These are phyloP conservation scores for Nyctibius grandis DNA, from an alignment of 2,797 vertebrate genomes.

Conservation along the genomic window DNA sequence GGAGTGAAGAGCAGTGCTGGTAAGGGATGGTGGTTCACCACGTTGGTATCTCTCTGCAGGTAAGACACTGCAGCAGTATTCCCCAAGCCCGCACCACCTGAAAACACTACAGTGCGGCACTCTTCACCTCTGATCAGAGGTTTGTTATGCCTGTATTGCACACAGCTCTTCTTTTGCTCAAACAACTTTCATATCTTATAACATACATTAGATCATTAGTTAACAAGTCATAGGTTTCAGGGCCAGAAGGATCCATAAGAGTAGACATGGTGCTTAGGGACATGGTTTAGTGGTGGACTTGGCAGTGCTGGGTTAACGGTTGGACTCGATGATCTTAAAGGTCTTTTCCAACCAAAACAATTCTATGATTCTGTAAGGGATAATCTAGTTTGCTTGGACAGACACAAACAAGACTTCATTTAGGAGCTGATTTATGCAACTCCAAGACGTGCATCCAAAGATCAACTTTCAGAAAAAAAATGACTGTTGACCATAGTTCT, in stretches of 20 bases:
- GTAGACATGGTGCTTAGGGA: no score
- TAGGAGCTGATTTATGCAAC: not conserved
- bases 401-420: not conserved
- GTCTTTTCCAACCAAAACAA: no score
- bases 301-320: no score
- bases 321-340: no score
- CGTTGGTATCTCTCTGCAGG: fast-evolving
- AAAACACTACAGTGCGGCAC: not conserved
- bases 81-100: not conserved
- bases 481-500: not conserved
- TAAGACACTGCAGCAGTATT: not conserved
- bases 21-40: not conserved
- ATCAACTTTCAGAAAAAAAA: not conserved
- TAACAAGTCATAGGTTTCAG: not conserved
- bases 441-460: not conserved
- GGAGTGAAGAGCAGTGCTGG: not conserved
- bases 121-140: not conserved
- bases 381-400: not conserved
- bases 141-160: not conserved
- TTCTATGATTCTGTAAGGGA: no score
- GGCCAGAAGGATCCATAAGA: not conserved
- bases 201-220: no score
- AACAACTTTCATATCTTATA: not conserved
- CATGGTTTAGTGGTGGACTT: no score
- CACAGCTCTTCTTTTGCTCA: not conserved